These are phyloP conservation scores for Pteropus rufus DNA, from an alignment of 2,797 vertebrate species.

Conservation along the genomic window DNA sequence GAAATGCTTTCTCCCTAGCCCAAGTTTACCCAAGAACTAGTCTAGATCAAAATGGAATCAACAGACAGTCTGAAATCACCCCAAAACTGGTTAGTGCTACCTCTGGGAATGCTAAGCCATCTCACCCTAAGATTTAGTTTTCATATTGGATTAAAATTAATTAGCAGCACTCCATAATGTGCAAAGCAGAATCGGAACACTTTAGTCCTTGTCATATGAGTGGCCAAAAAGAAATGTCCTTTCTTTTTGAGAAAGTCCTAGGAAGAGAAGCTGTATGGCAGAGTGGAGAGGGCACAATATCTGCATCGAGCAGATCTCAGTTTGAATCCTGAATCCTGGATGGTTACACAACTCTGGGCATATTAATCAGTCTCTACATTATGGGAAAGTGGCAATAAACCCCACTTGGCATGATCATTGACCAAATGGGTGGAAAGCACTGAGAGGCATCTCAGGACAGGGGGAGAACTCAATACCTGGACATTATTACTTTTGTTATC, in stretches of 20 bases:
- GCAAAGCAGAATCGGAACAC: background rate
- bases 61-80: background rate
- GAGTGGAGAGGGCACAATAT: no score
- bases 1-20: background rate
- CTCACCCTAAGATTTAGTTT: background rate
- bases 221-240: background rate
- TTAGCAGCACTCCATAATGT: background rate
- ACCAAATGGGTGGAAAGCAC: background rate
- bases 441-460: background rate
- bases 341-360: background rate
- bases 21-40: background rate
- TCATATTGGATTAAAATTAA: background rate
- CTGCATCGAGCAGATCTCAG: background rate
- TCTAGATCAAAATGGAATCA: background rate
- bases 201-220: background rate
- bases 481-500: background rate
- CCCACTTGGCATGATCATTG: background rate
- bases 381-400: background rate
- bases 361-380: background rate
- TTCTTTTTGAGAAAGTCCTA: background rate
- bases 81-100: background rate
- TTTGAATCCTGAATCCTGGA: background rate
- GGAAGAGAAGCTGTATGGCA: background rate
- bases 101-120: background rate
- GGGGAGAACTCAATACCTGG: background rate